Base-by-base conservation (phyloP, 2,888 invertebrate species). In the Xestia ashworthii region DNA sequence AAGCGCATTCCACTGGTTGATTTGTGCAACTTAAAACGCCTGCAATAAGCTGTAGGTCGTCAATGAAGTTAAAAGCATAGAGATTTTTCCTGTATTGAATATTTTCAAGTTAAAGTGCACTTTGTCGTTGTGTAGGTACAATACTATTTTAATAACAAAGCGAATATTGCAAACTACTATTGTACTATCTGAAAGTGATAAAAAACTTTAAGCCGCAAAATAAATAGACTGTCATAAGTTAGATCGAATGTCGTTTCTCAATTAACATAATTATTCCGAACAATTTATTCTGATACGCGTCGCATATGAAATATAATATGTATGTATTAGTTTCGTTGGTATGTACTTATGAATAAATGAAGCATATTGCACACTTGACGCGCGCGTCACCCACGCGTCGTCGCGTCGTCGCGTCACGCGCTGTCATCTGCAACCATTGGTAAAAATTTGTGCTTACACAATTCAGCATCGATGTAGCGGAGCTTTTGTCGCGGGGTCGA, bases 361-460 rank as follows among this genome's bases (percentile, higher is more conserved):
- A 84, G 77, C 82, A 78, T 83, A 85, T 88, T 82, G 82, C 82
- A 87, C 82, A 76, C 80, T 88, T 86, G 87, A 82, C 82, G 81
- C 82, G 80, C 66, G 67, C 70, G 76, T 74, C 88, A 76, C 89
- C 88, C 83, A 89, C 89, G 83, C 80, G 76, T 38, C 38, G 16
- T n/a, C 73, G 68, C 70, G 71, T 71, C 73, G 41, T 55, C 84
- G 68, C 79, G 81, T 79, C 85, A 71, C 71, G 65, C 62, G 73
- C 78, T 82, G 87, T 83, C 85, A 88, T 87, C 86, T 83, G 62
- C 70, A 78, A 78, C 53, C 66, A 84, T 80, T 80, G 81, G 77
- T 83, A 85, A 88, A 85, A 87, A 86, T 65, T 80, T 81, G 71
- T 78, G 83, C 87, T 89, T 89, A 81, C 89, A 89, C 87, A 89